Conservation (phyloP, 2,888 invertebrate genomes). For the Hydrotaea cyrtoneurina region DNA sequence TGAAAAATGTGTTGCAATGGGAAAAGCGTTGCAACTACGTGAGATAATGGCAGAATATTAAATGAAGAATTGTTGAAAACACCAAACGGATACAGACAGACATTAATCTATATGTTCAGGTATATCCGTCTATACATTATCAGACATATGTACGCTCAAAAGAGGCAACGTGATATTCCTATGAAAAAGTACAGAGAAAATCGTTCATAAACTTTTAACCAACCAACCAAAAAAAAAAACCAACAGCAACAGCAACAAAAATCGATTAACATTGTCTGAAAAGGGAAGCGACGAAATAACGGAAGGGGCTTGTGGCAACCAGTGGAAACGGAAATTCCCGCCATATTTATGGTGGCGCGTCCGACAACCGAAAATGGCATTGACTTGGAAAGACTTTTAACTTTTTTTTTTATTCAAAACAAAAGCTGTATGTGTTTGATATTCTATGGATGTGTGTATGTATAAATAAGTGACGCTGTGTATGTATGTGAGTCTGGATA, state of each 20-base stretch:
- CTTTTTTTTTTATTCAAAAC: conserved; percentile 46
- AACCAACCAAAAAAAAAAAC: conserved; percentile 10
- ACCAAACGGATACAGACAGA: neutral
- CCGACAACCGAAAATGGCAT: conserved; percentile 53
- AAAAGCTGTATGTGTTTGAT: conserved; percentile 23
- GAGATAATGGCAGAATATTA: conserved; percentile 60
- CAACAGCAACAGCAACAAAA: conserved; percentile 31
- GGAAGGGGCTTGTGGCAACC: conserved; percentile 37
- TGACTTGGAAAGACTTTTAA: conserved; percentile 56
- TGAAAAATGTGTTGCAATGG: conserved; percentile 29
- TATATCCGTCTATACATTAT: too few relatives aligned
- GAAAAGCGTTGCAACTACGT: conserved; percentile 56
- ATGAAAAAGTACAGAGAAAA: neutral
- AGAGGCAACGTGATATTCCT: neutral
- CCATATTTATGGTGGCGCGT: conserved; percentile 60
- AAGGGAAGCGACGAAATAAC: conserved; percentile 40
- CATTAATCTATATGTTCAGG: neutral
- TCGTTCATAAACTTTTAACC: conserved; percentile 6
- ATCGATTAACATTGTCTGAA: conserved; percentile 56
- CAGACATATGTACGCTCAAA: neutral
- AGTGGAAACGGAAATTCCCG: conserved; percentile 56
- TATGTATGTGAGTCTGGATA: neutral
- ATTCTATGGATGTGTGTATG: neutral
- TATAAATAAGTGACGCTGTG: neutral
- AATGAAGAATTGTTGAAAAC: conserved; percentile 42